A percentile compares a stretch with the other conserved stretches of the same genome.
phyloP scores from a whole-genome alignment of 2,113 vertebrate species.

The Cacatua alba region DNA sequence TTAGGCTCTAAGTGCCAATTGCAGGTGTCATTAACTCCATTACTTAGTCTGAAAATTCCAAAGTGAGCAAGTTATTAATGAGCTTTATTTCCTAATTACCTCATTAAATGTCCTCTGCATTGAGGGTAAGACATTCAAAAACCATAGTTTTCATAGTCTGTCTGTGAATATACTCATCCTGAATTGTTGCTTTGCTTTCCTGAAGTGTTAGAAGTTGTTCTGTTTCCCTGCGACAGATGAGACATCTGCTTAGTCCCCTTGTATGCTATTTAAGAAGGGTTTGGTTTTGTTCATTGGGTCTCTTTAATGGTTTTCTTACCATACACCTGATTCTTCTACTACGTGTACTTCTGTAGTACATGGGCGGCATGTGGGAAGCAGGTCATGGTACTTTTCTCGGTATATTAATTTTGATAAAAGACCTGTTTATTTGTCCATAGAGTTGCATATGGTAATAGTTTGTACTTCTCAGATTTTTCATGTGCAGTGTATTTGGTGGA shows the following conservation, averaged over 20 bases:
- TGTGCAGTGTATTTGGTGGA: not conserved
- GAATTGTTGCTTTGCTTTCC: not conserved
- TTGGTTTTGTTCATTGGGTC: not conserved
- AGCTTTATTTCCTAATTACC: not conserved
- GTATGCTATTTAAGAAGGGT: not conserved
- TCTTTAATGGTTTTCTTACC: not conserved
- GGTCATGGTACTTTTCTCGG: not conserved
- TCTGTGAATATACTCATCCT: not conserved
- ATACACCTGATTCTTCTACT: not conserved
- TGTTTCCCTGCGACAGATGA: not conserved
- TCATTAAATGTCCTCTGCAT: not conserved
- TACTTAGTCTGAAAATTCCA: not conserved
- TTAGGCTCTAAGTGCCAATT: not conserved
- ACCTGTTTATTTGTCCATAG: not conserved
- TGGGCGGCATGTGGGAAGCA: not conserved
- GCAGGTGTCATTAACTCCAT: not conserved
- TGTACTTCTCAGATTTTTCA: not conserved
- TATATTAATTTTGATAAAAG: not conserved
- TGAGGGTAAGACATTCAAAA: not conserved
- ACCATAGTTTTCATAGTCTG: not conserved
- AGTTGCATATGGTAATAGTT: not conserved
- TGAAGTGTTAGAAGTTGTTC: not conserved
- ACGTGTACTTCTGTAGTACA: accelerated
- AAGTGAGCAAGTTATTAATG: not conserved
- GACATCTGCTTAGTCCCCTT: not conserved